phyloP scores from a whole-genome alignment of 2,888 invertebrate genomes.

The Trissolcus japonicus region DNA sequence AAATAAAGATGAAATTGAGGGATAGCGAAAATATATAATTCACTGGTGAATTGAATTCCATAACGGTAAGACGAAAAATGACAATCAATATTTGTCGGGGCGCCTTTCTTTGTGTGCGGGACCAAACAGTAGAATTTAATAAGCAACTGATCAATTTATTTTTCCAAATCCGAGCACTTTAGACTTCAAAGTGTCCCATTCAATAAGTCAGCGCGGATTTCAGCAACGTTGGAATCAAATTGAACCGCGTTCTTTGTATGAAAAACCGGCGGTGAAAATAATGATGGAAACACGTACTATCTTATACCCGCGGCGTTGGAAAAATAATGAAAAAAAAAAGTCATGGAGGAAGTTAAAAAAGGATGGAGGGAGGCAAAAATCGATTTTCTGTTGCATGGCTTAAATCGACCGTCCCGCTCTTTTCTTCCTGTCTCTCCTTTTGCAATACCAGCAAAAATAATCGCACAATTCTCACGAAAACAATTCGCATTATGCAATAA shows the following conservation, averaged over 20 bases:
- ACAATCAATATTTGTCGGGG: neutral
- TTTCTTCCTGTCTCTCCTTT: too few relatives aligned
- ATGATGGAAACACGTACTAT: slow-evolving; percentile 15
- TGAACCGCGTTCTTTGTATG: slow-evolving; percentile 6
- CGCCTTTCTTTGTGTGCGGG: neutral
- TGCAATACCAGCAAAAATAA: slow-evolving; percentile 6
- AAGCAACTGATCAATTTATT: slow-evolving; percentile 12
- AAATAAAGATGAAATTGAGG: too few relatives aligned
- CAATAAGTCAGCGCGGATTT: slow-evolving; percentile 19
- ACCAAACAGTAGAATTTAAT: slow-evolving; percentile 1
- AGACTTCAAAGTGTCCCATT: slow-evolving; percentile 1
- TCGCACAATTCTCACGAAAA: slow-evolving; percentile 31
- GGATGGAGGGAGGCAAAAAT: neutral
- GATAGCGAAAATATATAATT: neutral
- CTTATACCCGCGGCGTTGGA: neutral
- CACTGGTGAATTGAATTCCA: too few relatives aligned
- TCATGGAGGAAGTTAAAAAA: neutral
- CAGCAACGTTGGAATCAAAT: slow-evolving; percentile 2
- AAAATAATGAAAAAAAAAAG: slow-evolving; percentile 15
- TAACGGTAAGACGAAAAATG: neutral
- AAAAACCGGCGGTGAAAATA: slow-evolving; percentile 19
- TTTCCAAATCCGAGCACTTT: slow-evolving; percentile 7
- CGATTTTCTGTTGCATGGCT: neutral
- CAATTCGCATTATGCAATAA: slow-evolving; percentile 40
- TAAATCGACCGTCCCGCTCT: too few relatives aligned